phyloP scores from a whole-genome alignment of 2,888 invertebrate species.

The Lacanobia wlatinum region DNA sequence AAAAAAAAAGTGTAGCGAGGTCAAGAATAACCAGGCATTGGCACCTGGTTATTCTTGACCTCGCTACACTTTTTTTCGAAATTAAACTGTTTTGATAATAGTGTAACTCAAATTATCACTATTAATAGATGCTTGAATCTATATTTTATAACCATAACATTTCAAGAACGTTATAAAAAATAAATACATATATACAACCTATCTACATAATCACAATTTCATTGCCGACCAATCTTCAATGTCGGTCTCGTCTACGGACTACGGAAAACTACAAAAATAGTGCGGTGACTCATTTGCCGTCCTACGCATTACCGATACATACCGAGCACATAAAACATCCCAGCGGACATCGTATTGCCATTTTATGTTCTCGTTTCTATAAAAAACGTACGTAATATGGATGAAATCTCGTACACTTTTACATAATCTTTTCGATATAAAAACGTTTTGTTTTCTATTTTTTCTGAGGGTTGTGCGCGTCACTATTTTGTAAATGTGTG shows the following conservation, averaged over 20 bases:
- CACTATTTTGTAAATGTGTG: slow-evolving; percentile 32
- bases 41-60: too few relatives aligned
- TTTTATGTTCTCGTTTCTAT: slow-evolving; percentile 65
- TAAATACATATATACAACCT: slow-evolving; percentile 1
- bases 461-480: slow-evolving; percentile 38
- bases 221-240: slow-evolving; percentile 60
- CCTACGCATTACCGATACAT: slow-evolving; percentile 65
- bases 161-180: slow-evolving; percentile 18
- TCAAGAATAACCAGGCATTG: background rate
- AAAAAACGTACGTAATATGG: slow-evolving; percentile 60
- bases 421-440: slow-evolving; percentile 51
- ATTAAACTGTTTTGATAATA: too few relatives aligned
- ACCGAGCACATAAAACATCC: slow-evolving; percentile 61
- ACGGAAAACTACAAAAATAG: slow-evolving; percentile 70
- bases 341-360: slow-evolving; percentile 65
- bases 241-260: slow-evolving; percentile 32
- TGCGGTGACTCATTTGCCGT: slow-evolving; percentile 69
- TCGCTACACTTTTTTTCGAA: background rate
- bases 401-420: slow-evolving; percentile 53
- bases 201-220: slow-evolving; percentile 50
- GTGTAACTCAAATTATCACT: background rate
- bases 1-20: slow-evolving; percentile 1
- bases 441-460: slow-evolving; percentile 45
- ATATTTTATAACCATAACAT: slow-evolving; percentile 5
- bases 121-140: slow-evolving; percentile 4